Conservation (phyloP, 2,888 invertebrate genomes). For the Stenodema calcarata region DNA sequence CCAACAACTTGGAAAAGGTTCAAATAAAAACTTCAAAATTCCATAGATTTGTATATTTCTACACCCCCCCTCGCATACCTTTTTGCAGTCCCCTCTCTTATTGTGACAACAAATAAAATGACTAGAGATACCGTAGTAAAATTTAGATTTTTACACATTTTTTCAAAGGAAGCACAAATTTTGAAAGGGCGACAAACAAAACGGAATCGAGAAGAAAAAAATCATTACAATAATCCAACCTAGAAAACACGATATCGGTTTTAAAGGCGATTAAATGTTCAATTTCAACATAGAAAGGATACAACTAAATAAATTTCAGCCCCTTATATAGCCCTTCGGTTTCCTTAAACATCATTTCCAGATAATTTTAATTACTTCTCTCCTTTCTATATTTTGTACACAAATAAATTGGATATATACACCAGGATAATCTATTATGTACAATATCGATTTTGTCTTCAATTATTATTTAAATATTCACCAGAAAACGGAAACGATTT, state of each 20-base stretch:
- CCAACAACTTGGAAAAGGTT: too few species aligned
- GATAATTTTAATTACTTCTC: not conserved
- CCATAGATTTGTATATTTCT: slow-evolving; percentile 17
- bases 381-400: slow-evolving; percentile 6
- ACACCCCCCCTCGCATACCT: not conserved
- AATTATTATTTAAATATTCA: not conserved
- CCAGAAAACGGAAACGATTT: not conserved
- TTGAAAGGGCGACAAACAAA: slow-evolving; percentile 1
- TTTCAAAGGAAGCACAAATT: slow-evolving; percentile 7
- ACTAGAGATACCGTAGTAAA: slow-evolving; percentile 30
- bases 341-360: not conserved
- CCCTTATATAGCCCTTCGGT: not conserved
- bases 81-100: not conserved
- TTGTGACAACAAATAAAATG: slow-evolving; percentile 33
- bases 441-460: not conserved
- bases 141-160: not conserved
- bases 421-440: slow-evolving; percentile 7
- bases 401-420: slow-evolving; percentile 7
- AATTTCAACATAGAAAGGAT: not conserved
- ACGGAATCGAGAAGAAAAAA: not conserved
- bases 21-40: not conserved
- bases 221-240: slow-evolving; percentile 6
- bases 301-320: not conserved
- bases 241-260: not conserved
- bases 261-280: not conserved